A percentile compares a stretch with the other conserved stretches of the same genome.
phyloP scores from a whole-genome alignment of 1,140 invertebrate species.

The Popillia japonica region DNA sequence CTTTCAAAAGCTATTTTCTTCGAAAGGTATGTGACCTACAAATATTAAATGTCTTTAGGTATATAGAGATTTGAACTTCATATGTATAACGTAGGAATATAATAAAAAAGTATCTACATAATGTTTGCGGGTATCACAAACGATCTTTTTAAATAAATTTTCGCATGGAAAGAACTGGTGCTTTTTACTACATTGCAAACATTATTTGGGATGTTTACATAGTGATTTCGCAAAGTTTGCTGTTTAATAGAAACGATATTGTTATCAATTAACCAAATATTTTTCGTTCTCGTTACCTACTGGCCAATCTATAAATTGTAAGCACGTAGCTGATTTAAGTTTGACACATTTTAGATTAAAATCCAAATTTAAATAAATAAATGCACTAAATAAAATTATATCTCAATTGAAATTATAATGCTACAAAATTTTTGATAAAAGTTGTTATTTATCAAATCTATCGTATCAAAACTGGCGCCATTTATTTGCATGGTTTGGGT shows the following conservation, averaged over 20 bases:
- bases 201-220: background rate
- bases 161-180: background rate
- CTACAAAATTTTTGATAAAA: background rate
- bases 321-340: background rate
- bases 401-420: background rate
- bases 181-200: background rate
- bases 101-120: background rate
- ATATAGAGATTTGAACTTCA: background rate
- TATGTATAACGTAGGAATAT: background rate
- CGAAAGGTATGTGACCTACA: conserved; percentile 5
- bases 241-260: background rate
- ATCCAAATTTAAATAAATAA: background rate
- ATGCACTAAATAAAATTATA: background rate
- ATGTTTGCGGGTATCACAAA: no score
- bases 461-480: background rate
- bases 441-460: background rate
- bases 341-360: background rate
- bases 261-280: background rate
- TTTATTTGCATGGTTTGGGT: background rate
- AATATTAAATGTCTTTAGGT: background rate
- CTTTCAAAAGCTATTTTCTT: background rate
- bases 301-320: background rate
- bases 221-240: background rate
- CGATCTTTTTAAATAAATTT: background rate
- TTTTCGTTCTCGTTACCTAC: background rate